Percentiles rank a stretch among this genome's conserved stretches.
phyloP scores from a whole-genome alignment of 2,888 invertebrate species.

The Coleophora deauratella region DNA sequence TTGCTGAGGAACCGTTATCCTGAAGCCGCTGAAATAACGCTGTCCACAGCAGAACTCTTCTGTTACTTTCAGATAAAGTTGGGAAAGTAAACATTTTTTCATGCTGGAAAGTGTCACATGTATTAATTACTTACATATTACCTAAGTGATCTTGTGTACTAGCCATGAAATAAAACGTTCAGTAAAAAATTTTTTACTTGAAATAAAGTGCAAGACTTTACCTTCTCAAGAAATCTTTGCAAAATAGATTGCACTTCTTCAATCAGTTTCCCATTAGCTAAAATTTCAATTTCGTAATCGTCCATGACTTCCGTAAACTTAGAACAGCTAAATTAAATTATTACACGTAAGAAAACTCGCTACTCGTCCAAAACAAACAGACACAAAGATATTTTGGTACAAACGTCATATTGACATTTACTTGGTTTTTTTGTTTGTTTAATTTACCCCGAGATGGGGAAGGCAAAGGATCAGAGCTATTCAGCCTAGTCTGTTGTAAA shows the following conservation, averaged over 20 bases:
- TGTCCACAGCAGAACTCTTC: constrained; percentile 75
- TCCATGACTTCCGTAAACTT: constrained; percentile 29
- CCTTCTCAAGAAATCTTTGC: constrained; percentile 41
- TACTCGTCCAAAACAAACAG: no score
- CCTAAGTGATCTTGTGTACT: background rate
- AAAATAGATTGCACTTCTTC: constrained; percentile 35
- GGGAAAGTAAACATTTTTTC: constrained; percentile 75
- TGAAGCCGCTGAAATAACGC: constrained; percentile 74
- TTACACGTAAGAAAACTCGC: no score
- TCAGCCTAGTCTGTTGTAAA: no score
- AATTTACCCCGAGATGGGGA: no score
- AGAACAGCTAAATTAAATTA: no score
- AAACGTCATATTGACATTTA: no score
- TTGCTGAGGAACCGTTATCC: constrained; percentile 48
- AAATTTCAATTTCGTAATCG: constrained; percentile 44
- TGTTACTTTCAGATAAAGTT: constrained; percentile 69
- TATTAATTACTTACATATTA: no score
- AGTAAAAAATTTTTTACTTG: background rate
- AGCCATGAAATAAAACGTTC: background rate
- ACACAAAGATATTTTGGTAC: no score
- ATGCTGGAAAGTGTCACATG: constrained; percentile 39
- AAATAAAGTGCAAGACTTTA: constrained; percentile 19
- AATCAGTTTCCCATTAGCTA: constrained; percentile 31
- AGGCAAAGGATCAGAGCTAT: no score
- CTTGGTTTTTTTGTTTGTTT: no score